These are phyloP conservation scores for Sebastes kiyomatsui DNA, from an alignment of 2,797 vertebrate species.

Conservation along the genomic window DNA sequence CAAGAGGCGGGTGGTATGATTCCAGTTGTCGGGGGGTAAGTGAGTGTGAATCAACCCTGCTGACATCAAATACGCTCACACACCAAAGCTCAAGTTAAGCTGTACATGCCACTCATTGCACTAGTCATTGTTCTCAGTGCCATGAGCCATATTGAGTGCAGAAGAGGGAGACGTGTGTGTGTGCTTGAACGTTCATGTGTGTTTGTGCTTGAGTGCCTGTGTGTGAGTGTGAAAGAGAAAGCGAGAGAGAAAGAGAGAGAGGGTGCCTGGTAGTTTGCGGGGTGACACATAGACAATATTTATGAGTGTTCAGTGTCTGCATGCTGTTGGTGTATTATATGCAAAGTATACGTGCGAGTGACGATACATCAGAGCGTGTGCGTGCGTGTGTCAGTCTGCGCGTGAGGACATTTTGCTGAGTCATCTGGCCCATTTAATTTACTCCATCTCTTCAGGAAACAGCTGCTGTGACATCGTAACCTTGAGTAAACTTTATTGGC, in stretches of 20 bases:
- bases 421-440: conserved; percentile 65
- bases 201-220: neutral
- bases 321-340: conserved; percentile 1
- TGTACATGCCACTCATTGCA: conserved; percentile 62
- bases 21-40: conserved; percentile 80
- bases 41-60: conserved; percentile 80
- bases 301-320: conserved; percentile 9
- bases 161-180: neutral
- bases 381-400: neutral
- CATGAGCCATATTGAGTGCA: conserved; percentile 46
- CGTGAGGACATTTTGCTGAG: conserved; percentile 51
- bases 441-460: conserved; percentile 62
- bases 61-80: conserved; percentile 68
- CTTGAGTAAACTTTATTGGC: conserved; percentile 67
- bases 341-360: neutral
- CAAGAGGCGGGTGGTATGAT: conserved; percentile 78
- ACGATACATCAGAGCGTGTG: neutral
- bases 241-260: neutral
- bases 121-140: conserved; percentile 64
- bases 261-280: neutral
- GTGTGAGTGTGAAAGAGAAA: neutral
- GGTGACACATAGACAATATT: conserved; percentile 35
- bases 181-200: neutral
- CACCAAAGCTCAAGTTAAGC: conserved; percentile 60
- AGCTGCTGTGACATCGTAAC: conserved; percentile 64